Evolutionary conservation across 2,113 vertebrate species (phyloP).

Genomic region (pig (Sus scrofa)): T2T-Sscrofa CM000818.6:129997501-129998000

Average conservation of each 20-base stretch:
- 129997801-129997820: slow-evolving; percentile 99
- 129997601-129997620: fast-evolving
- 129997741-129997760: slow-evolving; percentile 93
- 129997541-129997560: neutral
- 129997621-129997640: neutral
- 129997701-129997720: slow-evolving; percentile 91
- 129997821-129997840: slow-evolving; percentile 93
- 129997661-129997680: slow-evolving; percentile 93
- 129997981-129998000: slow-evolving; percentile 94
- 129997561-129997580: neutral
- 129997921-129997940: slow-evolving; percentile 98
- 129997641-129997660: neutral
- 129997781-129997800: slow-evolving; percentile 95
- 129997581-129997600: neutral
- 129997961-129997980: slow-evolving; percentile 97
- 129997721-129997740: slow-evolving; percentile 93
- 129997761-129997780: slow-evolving; percentile 91
- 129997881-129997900: slow-evolving; percentile 98
- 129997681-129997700: slow-evolving; percentile 97
- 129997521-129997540: neutral
- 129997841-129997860: slow-evolving; percentile 92
- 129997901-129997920: slow-evolving; percentile 95
- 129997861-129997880: slow-evolving; percentile 98
- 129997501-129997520: neutral
- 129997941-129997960: slow-evolving; percentile 96